Percentiles rank a stretch among this genome's conserved stretches.
Conservation (phyloP, 2,113 vertebrate species). For the Bagarius yarrelli region DNA sequence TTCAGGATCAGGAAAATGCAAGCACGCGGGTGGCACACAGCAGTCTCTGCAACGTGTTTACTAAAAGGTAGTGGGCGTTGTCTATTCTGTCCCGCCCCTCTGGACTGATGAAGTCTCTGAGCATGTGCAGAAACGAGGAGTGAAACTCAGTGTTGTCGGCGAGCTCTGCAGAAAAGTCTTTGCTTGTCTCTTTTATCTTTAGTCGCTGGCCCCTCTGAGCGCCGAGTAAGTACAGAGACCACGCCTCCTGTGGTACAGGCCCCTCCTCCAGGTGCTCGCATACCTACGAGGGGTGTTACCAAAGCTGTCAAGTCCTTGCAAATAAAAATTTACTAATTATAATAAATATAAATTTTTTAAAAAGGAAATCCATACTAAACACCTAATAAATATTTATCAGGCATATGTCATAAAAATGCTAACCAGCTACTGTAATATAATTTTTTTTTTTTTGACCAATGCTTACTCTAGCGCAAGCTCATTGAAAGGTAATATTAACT, state of each 20-base stretch:
- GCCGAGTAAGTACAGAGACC: constrained; percentile 77
- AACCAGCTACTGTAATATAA: neutral
- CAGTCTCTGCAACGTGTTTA: constrained; percentile 72
- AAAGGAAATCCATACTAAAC: neutral
- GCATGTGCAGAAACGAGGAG: constrained; percentile 84
- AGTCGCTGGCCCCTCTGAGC: constrained; percentile 75
- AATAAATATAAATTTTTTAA: neutral
- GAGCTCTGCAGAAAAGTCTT: constrained; percentile 73
- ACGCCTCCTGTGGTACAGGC: constrained; percentile 35
- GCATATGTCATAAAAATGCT: neutral
- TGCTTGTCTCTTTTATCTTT: constrained; percentile 70
- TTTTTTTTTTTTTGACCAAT: no score
- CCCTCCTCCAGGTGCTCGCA: constrained; percentile 66
- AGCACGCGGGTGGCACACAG: constrained; percentile 77
- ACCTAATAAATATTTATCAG: neutral
- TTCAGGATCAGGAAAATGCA: constrained; percentile 69
- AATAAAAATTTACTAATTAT: neutral
- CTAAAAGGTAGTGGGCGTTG: constrained; percentile 61
- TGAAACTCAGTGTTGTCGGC: constrained; percentile 79
- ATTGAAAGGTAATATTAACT: no score
- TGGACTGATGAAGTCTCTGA: constrained; percentile 73
- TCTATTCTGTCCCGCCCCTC: constrained; percentile 57
- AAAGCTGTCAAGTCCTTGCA: neutral
- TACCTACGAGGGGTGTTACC: constrained; percentile 61
- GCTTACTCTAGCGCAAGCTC: no score